Evolutionary conservation across 2,797 vertebrate species (phyloP).

Genomic region (Dendrocincla tyrannina): DNA sequence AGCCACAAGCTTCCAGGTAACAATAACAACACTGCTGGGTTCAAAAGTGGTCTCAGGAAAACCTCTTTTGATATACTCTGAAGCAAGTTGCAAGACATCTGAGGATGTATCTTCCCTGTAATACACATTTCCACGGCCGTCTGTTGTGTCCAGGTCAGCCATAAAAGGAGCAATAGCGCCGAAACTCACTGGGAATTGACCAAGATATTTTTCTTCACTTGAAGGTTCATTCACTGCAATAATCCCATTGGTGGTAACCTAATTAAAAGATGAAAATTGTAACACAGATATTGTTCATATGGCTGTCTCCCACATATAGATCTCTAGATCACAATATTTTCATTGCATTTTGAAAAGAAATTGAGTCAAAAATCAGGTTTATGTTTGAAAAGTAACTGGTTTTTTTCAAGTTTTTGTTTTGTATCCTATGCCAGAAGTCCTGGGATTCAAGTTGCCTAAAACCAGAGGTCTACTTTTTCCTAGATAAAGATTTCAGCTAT

Average conservation of each 20-base stretch:
- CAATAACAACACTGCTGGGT: conserved; percentile 78
- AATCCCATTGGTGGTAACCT: conserved; percentile 91
- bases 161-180: conserved; percentile 85
- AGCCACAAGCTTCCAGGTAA: conserved; percentile 86
- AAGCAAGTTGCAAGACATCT: conserved; percentile 71
- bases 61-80: conserved; percentile 80
- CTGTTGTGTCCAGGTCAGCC: conserved; percentile 88
- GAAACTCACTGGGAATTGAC: conserved; percentile 83
- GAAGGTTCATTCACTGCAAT: conserved; percentile 82
- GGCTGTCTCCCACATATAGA: neutral
- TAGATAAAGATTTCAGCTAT: neutral
- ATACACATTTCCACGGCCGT: conserved; percentile 82
- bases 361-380: neutral
- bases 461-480: neutral
- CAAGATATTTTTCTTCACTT: conserved; percentile 79
- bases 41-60: conserved; percentile 81
- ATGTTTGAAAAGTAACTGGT: neutral
- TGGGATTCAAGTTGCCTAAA: neutral
- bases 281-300: neutral
- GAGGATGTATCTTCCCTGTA: conserved; percentile 85
- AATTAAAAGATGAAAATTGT: conserved; percentile 28
- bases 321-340: neutral
- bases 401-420: neutral
- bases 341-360: neutral
- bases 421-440: neutral